Evolutionary conservation across 2,797 vertebrate species (phyloP).

Genomic region (Melanotaenia boesemani): DNA sequence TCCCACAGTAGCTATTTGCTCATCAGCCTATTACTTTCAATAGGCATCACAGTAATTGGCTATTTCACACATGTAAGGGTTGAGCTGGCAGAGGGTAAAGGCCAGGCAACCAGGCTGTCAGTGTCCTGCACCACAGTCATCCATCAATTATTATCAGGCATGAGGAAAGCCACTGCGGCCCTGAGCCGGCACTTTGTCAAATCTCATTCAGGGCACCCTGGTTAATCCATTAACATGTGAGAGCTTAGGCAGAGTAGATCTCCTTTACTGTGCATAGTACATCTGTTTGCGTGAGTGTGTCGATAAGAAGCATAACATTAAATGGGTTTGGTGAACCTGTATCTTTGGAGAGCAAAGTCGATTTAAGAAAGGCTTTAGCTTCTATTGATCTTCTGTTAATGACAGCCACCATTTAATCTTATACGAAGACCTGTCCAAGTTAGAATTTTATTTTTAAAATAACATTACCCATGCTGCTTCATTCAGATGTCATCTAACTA

Average conservation of each 20-base stretch:
- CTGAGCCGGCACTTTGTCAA: slow-evolving; percentile 85
- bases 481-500: neutral
- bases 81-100: slow-evolving; percentile 95
- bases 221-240: slow-evolving; percentile 80
- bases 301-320: slow-evolving; percentile 21
- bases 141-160: slow-evolving; percentile 97
- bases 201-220: slow-evolving; percentile 75
- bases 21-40: slow-evolving; percentile 94
- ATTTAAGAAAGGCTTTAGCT: slow-evolving; percentile 8
- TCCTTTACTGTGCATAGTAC: slow-evolving; percentile 18
- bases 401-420: neutral
- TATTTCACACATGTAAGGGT: slow-evolving; percentile 98
- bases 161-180: slow-evolving; percentile 83
- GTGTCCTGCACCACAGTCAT: slow-evolving; percentile 85
- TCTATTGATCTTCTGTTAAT: slow-evolving; percentile 40
- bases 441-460: neutral
- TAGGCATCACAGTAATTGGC: slow-evolving; percentile 94
- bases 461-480: neutral
- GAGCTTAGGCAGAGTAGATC: slow-evolving; percentile 45
- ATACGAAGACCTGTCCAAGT: neutral
- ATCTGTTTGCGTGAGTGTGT: slow-evolving; percentile 16
- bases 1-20: slow-evolving; percentile 94
- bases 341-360: slow-evolving; percentile 18
- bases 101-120: slow-evolving; percentile 94
- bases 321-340: slow-evolving; percentile 9